Evolutionary conservation across 1,140 invertebrate genomes (phyloP).

Genomic region (Aphidius gifuensis): DNA sequence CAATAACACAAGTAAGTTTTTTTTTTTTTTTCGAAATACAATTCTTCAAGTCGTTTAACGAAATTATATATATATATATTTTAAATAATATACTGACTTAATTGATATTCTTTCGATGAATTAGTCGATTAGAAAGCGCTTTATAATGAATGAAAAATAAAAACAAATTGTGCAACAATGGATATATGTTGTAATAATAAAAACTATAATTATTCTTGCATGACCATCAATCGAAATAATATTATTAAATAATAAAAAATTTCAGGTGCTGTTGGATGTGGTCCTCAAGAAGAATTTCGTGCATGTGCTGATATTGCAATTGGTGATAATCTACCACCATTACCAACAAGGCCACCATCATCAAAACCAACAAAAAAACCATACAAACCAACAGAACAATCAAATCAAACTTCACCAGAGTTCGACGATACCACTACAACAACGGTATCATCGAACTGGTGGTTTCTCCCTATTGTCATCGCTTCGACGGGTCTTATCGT

Average conservation of each 20-base stretch:
- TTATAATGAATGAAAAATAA: neutral
- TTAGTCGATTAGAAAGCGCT: constrained; percentile 12
- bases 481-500: constrained; percentile 51
- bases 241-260: no score
- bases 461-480: constrained; percentile 49
- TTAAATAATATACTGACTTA: neutral
- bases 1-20: constrained; percentile 57
- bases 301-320: constrained; percentile 81
- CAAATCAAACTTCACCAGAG: constrained; percentile 14
- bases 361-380: constrained; percentile 26
- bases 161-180: neutral
- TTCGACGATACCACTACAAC: constrained; percentile 11
- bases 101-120: neutral
- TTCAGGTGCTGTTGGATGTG: constrained; percentile 71
- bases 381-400: constrained; percentile 27
- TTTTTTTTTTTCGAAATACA: neutral
- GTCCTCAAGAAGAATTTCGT: constrained; percentile 83
- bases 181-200: neutral
- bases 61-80: neutral
- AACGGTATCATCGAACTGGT: constrained; percentile 34
- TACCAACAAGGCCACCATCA: constrained; percentile 31
- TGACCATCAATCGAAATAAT: no score
- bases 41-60: no score
- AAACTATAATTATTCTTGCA: neutral
- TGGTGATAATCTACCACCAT: constrained; percentile 49